phyloP scores from a whole-genome alignment of 2,113 vertebrate genomes.

The Gallinago jamesoni region DNA sequence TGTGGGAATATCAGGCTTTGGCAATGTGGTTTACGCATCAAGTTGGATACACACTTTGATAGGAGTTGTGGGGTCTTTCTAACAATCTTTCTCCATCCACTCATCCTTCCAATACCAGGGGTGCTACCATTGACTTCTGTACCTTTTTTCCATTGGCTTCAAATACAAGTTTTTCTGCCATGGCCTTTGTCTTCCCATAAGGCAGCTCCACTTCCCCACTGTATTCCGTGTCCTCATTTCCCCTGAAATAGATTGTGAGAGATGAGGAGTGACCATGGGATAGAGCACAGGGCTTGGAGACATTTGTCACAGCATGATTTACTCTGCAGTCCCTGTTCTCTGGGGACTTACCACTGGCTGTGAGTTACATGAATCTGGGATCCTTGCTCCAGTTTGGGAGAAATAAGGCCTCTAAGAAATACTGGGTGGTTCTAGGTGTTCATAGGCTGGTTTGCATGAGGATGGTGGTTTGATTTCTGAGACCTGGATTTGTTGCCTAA shows the following conservation, averaged over 20 bases:
- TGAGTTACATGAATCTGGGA: fast-evolving
- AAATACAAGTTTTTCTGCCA: conserved; percentile 13
- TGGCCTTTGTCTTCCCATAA: conserved; percentile 51
- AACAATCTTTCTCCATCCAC: background rate
- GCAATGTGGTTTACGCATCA: background rate
- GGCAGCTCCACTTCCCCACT: conserved; percentile 23
- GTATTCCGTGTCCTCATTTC: conserved; percentile 33
- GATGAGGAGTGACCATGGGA: background rate
- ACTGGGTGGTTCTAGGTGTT: background rate
- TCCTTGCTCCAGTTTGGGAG: background rate
- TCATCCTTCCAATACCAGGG: background rate
- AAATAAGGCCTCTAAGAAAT: background rate
- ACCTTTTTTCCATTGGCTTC: conserved; percentile 38
- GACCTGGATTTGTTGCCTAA: background rate
- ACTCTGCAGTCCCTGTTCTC: background rate
- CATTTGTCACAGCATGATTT: background rate
- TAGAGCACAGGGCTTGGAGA: background rate
- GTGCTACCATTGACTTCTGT: background rate
- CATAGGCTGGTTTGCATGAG: background rate
- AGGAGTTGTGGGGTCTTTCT: background rate
- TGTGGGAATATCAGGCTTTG: background rate
- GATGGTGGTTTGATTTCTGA: background rate
- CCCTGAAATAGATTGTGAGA: conserved; percentile 9
- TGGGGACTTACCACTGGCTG: background rate
- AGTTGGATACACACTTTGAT: background rate